These are phyloP conservation scores for Malacoraja senta DNA, from an alignment of 2,797 vertebrate genomes.

Conservation along the genomic window DNA sequence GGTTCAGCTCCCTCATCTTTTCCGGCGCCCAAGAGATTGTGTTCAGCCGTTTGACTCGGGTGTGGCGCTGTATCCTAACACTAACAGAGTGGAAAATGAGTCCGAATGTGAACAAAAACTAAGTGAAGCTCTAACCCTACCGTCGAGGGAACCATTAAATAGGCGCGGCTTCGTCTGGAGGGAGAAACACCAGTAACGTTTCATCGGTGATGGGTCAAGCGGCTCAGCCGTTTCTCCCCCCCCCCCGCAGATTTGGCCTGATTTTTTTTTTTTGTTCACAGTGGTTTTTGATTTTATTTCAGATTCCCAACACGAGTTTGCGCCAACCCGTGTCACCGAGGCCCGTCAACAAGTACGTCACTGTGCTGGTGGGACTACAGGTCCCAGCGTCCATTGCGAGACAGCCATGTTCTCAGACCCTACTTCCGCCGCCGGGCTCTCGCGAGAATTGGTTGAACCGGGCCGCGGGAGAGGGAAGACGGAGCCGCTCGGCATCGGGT, in stretches of 20 bases:
- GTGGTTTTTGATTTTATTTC: too few relatives aligned
- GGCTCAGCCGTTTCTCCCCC: too few relatives aligned
- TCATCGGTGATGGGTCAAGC: too few relatives aligned
- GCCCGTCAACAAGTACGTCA: too few relatives aligned
- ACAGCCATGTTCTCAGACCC: too few relatives aligned
- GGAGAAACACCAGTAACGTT: too few relatives aligned
- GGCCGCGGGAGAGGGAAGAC: background rate
- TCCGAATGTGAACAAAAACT: background rate
- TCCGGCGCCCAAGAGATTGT: background rate
- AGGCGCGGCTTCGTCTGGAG: too few relatives aligned
- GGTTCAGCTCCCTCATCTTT: too few relatives aligned
- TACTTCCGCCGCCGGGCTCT: background rate
- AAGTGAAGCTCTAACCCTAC: background rate
- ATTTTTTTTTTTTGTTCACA: too few relatives aligned
- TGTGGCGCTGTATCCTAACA: background rate
- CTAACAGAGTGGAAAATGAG: background rate
- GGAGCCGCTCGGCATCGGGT: background rate
- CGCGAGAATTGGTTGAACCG: background rate
- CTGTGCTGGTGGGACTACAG: background rate
- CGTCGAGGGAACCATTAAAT: background rate
- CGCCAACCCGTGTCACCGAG: too few relatives aligned
- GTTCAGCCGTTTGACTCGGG: background rate
- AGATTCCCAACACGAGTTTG: too few relatives aligned
- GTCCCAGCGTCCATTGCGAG: background rate
- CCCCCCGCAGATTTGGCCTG: too few relatives aligned